Conservation (phyloP, 2,888 invertebrate species). For the Scaeva pyrastri region DNA sequence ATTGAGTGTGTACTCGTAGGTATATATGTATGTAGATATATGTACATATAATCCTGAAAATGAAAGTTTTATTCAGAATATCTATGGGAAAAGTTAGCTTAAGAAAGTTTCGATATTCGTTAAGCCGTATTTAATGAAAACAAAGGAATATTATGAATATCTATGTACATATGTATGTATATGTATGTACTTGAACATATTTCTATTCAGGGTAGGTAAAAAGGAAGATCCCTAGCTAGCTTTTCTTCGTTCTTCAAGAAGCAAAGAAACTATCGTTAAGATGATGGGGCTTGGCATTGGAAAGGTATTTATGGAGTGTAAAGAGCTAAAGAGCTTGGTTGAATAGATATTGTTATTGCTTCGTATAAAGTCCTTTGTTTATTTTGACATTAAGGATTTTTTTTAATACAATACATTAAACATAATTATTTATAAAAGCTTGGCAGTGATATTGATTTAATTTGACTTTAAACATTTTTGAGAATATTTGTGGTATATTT, state of each 20-base stretch:
- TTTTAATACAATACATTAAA: too few relatives aligned
- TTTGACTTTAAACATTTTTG: too few relatives aligned
- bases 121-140: slow-evolving; percentile 76
- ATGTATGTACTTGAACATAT: too few relatives aligned
- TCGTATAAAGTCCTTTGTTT: slow-evolving; percentile 6
- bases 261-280: slow-evolving; percentile 6
- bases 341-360: background rate
- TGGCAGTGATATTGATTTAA: background rate
- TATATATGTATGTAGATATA: background rate
- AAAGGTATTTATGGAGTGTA: slow-evolving; percentile 27
- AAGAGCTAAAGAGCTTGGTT: background rate
- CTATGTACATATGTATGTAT: too few relatives aligned
- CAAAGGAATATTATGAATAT: slow-evolving; percentile 49
- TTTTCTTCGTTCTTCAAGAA: slow-evolving; percentile 9
- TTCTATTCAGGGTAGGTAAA: background rate
- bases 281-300: background rate
- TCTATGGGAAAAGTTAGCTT: slow-evolving; percentile 66
- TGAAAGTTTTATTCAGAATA: slow-evolving; percentile 67
- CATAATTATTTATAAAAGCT: background rate
- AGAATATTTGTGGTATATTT: too few relatives aligned
- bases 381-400: slow-evolving; percentile 10
- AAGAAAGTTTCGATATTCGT: slow-evolving; percentile 73
- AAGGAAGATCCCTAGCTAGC: background rate
- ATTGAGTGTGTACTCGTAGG: slow-evolving; percentile 40
- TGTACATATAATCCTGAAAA: slow-evolving; percentile 64